Evolutionary conservation across 2,113 vertebrate genomes (phyloP).

Genomic region (Caranx ignobilis): DNA sequence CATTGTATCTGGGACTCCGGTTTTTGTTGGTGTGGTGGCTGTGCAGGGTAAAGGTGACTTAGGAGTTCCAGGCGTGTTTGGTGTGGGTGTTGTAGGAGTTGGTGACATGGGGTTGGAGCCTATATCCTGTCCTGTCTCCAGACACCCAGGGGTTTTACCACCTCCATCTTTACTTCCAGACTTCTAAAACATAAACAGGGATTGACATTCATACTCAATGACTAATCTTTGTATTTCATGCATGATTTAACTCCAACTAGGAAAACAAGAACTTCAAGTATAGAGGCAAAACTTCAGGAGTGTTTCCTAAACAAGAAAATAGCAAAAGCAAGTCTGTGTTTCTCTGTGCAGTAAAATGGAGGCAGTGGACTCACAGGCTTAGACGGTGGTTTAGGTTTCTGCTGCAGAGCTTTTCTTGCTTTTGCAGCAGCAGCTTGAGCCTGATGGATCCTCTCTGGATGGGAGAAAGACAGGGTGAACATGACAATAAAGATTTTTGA

Average conservation of each 20-base stretch:
- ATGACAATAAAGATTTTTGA: neutral
- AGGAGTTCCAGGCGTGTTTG: conserved; percentile 84
- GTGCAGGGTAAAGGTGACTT: conserved; percentile 89
- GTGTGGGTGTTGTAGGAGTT: conserved; percentile 84
- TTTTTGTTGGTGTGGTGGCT: conserved; percentile 85
- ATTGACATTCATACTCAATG: conserved; percentile 1
- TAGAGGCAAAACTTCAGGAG: neutral
- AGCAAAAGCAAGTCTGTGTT: neutral
- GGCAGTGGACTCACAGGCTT: conserved; percentile 87
- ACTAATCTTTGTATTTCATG: neutral
- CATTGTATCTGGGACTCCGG: conserved; percentile 84
- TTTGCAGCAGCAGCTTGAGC: conserved; percentile 98
- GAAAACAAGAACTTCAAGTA: neutral
- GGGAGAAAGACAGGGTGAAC: conserved; percentile 10
- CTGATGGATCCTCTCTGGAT: conserved; percentile 95
- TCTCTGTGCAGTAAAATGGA: neutral
- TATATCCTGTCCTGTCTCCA: conserved; percentile 85
- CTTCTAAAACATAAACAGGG: conserved; percentile 84
- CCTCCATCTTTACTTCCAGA: conserved; percentile 89
- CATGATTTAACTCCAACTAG: neutral
- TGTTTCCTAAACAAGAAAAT: neutral
- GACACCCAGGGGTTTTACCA: conserved; percentile 82
- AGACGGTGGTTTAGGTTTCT: conserved; percentile 94
- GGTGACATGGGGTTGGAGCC: conserved; percentile 84
- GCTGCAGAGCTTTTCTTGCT: conserved; percentile 96